phyloP scores from a whole-genome alignment of 2,888 invertebrate species.

The Malthinus flaveolus region DNA sequence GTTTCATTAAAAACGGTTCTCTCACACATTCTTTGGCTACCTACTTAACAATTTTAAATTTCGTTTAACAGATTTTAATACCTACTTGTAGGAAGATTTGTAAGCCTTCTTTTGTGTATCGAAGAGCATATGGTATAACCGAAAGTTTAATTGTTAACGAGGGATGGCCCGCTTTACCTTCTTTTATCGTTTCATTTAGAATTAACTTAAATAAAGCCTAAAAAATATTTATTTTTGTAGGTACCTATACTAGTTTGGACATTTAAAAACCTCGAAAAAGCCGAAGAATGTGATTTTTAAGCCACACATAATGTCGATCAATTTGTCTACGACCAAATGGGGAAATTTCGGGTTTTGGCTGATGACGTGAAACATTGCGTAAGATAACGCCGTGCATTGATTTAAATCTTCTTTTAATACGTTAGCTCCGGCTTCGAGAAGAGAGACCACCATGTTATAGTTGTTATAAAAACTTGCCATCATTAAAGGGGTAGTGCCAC shows the following conservation, averaged over 20 bases:
- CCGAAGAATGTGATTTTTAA: slow-evolving; percentile 38
- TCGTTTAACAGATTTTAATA: neutral
- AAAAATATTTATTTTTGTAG: slow-evolving; percentile 8
- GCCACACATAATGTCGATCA: slow-evolving; percentile 40
- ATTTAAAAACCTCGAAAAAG: slow-evolving; percentile 43
- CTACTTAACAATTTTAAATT: slow-evolving; percentile 20
- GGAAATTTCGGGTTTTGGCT: slow-evolving; percentile 43
- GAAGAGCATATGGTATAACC: slow-evolving; percentile 46
- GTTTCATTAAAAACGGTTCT: slow-evolving; percentile 19
- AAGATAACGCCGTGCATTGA: slow-evolving; percentile 51
- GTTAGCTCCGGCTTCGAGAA: slow-evolving; percentile 45
- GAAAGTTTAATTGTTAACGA: slow-evolving; percentile 42
- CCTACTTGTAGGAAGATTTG: slow-evolving; percentile 35
- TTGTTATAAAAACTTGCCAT: slow-evolving; percentile 50
- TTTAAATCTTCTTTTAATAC: slow-evolving; percentile 47
- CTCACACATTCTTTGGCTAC: slow-evolving; percentile 36
- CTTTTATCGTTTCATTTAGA: slow-evolving; percentile 30
- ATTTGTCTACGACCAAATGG: slow-evolving; percentile 40
- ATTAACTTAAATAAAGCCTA: slow-evolving; percentile 46
- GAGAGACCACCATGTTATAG: slow-evolving; percentile 40
- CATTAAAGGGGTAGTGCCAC: slow-evolving; percentile 52
- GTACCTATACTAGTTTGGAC: neutral
- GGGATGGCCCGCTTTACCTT: slow-evolving; percentile 36
- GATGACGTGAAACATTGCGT: slow-evolving; percentile 48
- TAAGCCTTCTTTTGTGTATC: slow-evolving; percentile 42